Base-by-base conservation (phyloP, 2,888 invertebrate genomes). In the Panorpa germanica region DNA sequence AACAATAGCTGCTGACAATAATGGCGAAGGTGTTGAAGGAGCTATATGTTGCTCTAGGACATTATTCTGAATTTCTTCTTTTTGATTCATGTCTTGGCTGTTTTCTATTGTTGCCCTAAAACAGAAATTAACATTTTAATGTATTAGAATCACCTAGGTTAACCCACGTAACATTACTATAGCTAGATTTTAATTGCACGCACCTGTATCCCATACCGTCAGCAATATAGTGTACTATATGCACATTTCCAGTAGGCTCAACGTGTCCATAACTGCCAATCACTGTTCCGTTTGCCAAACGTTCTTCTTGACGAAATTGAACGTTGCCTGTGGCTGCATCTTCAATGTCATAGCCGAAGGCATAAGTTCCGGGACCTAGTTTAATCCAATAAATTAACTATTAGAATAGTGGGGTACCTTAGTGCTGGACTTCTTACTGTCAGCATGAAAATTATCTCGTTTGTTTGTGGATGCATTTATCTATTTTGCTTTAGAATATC, bases 201-300 rank as follows among this genome's bases (percentile, higher is more conserved):
- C 46, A 70, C 72, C 72, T 67, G 45, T 71, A 78, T 15, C 78
- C 78, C 4, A 47, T 49, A 8, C 60, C 49, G 47, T 77, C 76
- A 3, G 76, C 71, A 3, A 66, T 46, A 41, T 75, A 80, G 40
- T 59, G 56, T 19, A 66, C 71, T 6, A 66, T 52, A 32, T 63
- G 62, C 1, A 70, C 54, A 27, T 50, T 58, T 2, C 75, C 75
- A 40, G 65, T 61, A 0, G 72, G 61, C 32, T 70, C 65, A 3
- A 74, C 47, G 43, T 69, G 70, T 1, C 80, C 80, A 44, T 75
- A 80, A 38, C 68, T 69, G 4, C 81, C 81, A 1, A 59, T 55
- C 0, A 77, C 68, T 3, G 75, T 73, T 12, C 78, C 78, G 47
- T 80, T 76, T 1, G 63, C 49, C 36, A 64, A 65, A 18, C 71